Base-by-base conservation (phyloP, 2,888 invertebrate species). In the Agrypnus murinus region DNA sequence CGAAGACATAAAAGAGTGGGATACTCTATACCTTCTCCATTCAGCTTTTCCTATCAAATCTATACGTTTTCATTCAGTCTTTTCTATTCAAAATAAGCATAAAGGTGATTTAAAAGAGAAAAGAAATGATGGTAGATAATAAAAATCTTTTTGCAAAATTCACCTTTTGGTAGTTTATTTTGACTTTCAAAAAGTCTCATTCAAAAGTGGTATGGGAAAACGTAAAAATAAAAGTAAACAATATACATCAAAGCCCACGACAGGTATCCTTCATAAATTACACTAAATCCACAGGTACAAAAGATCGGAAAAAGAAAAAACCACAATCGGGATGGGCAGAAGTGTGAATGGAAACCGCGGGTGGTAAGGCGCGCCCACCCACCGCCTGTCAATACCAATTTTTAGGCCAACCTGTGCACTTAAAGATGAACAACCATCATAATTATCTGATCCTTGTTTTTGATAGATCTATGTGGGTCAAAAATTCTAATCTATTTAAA, bases 291-390 rank as follows among this genome's bases (percentile, higher is more conserved):
- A 17, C 12, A 36, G 10, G 12, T 17, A 50, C n/a, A 19, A 53
- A 62, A 43, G 57, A 10, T 43, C 46, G 32, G 57, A 53, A 53
- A 34, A 48, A 45, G 17, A 50, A 50, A 45, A 57, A 53, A 53
- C 32, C 57, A 65, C 46, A 46, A 12, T 25, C 45, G 32, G 62
- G 73, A 76, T 63, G 71, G 72, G 71, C 70, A 71, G 76, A 77
- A 79, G 78, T 79, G 78, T 79, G 79, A 79, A 79, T 77, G 73
- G 75, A 74, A 69, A 75, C 77, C 70, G 53, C 77, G 77, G 79
- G 79, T 80, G 79, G 79, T 65, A 75, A 77, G 75, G 74, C 71
- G 71, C 68, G 77, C 78, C 79, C 79, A 79, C 80, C 79, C 78
- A 79, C 77, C 58, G 72, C 66, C 77, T 77, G 78, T 79, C 79